phyloP scores from a whole-genome alignment of 2,888 invertebrate genomes.

The Tanypteryx hageni region DNA sequence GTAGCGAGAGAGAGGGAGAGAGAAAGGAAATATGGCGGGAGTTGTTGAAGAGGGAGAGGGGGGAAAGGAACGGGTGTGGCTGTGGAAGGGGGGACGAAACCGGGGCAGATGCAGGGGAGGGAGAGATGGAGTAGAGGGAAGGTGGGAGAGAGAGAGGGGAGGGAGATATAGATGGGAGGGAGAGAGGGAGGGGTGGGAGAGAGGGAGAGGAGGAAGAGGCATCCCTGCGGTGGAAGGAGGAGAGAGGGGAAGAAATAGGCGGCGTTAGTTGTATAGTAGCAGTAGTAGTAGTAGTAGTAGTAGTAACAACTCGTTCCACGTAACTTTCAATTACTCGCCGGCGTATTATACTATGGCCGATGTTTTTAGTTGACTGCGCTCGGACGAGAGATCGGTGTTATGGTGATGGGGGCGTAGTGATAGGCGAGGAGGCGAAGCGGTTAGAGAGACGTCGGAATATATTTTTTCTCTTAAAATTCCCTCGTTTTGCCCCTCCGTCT shows the following conservation, averaged over 20 bases:
- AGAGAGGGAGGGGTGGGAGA: no score
- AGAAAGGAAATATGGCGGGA: neutral
- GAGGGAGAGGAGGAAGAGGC: neutral
- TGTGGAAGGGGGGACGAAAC: neutral
- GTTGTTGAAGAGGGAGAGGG: neutral
- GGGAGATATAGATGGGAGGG: no score
- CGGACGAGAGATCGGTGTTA: neutral
- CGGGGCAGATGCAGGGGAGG: neutral
- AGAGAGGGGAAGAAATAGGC: neutral
- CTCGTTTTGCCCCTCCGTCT: no score
- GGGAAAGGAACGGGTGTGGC: neutral
- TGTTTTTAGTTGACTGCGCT: neutral
- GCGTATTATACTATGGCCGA: conserved; percentile 27
- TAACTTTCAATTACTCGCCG: conserved; percentile 60
- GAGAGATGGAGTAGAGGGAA: neutral
- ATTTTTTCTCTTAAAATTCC: neutral
- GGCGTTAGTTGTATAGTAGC: neutral
- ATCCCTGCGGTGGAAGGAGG: neutral
- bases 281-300: conserved; percentile 38
- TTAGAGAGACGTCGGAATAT: neutral
- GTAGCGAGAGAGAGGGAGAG: neutral
- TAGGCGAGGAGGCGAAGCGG: neutral
- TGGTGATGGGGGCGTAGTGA: neutral
- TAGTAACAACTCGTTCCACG: conserved; percentile 35
- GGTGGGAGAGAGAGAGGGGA: neutral